Evolutionary conservation across 1,140 invertebrate genomes (phyloP).

Genomic region (Phymorhynchus buccinoides): DNA sequence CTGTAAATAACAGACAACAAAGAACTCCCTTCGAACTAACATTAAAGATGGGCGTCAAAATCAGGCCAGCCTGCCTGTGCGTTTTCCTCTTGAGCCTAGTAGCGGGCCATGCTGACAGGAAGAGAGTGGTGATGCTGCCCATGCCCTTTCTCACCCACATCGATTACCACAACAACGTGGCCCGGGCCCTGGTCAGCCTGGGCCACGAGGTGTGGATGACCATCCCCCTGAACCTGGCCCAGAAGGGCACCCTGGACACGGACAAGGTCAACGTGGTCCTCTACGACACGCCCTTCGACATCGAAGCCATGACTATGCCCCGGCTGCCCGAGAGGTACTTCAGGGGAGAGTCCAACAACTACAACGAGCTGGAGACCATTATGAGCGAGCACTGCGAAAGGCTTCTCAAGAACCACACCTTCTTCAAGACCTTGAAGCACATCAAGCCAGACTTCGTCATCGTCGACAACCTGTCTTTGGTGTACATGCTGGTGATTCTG

Average conservation of each 20-base stretch:
- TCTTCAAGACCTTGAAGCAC: constrained; percentile 8
- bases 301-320: not conserved
- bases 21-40: not conserved
- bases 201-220: constrained; percentile 43
- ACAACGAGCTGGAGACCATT: constrained; percentile 5
- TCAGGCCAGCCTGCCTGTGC: not conserved
- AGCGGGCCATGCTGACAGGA: not conserved
- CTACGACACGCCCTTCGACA: constrained; percentile 21
- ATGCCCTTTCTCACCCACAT: constrained; percentile 27
- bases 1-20: not conserved
- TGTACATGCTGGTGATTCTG: constrained; percentile 33
- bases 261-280: constrained; percentile 25
- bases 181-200: constrained; percentile 9
- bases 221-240: constrained; percentile 27
- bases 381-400: not conserved
- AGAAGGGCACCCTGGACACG: not conserved
- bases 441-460: constrained; percentile 23
- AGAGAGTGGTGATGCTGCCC: constrained; percentile 38
- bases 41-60: not conserved
- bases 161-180: constrained; percentile 41
- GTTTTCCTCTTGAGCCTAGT: not conserved
- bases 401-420: constrained; percentile 26
- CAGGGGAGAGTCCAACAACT: constrained; percentile 2
- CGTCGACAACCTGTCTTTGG: constrained; percentile 29
- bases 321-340: constrained; percentile 35